These are phyloP conservation scores for Lutjanus erythropterus DNA, from an alignment of 2,113 vertebrate species.

Conservation along the genomic window DNA sequence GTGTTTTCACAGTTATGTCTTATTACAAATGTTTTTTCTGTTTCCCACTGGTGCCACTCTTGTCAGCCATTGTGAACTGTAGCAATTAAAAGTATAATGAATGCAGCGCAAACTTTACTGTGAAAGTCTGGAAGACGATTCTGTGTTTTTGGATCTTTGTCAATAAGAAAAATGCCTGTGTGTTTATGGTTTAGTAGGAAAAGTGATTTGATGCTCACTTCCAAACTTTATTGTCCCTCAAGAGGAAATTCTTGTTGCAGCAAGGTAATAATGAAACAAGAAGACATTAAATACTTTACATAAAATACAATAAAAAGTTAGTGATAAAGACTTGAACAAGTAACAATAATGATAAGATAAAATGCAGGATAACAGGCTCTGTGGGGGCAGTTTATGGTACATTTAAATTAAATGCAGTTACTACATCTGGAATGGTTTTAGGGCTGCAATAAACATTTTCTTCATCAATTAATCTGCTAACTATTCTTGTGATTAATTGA, in stretches of 20 bases:
- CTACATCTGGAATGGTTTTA: background rate
- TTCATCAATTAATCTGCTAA: no score
- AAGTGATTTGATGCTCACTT: background rate
- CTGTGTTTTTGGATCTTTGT: background rate
- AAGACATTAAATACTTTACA: background rate
- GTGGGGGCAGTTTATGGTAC: background rate
- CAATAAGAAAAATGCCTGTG: background rate
- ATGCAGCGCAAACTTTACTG: background rate
- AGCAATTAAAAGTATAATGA: background rate
- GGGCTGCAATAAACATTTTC: no score
- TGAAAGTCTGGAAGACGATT: background rate
- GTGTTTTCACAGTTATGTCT: background rate
- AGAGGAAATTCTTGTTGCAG: background rate
- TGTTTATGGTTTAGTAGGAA: background rate
- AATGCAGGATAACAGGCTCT: background rate
- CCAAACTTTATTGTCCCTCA: background rate
- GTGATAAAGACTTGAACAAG: background rate
- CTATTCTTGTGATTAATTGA: background rate
- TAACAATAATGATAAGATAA: background rate
- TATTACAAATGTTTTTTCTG: background rate
- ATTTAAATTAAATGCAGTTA: background rate
- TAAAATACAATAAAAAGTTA: background rate
- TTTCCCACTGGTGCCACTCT: background rate
- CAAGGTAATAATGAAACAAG: background rate
- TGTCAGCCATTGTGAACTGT: conserved; percentile 4